A percentile compares a stretch with the other conserved stretches of the same genome.
These are phyloP conservation scores for Sthenelais limicola DNA, from an alignment of 2,888 invertebrate genomes.

Conservation along the genomic window DNA sequence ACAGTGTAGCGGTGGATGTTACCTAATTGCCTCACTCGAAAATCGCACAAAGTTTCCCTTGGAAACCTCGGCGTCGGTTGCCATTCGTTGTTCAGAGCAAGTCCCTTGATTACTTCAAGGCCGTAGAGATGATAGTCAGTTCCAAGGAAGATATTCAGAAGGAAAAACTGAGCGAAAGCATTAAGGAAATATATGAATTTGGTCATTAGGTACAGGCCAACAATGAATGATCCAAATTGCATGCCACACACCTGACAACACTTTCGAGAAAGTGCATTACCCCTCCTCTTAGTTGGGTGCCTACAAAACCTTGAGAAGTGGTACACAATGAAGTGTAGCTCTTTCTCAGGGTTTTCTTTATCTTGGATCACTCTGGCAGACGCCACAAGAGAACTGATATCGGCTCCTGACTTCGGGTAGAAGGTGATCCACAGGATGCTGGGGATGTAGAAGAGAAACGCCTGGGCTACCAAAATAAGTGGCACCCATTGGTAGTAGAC, in stretches of 20 bases:
- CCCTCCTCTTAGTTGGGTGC: slow-evolving; percentile 64
- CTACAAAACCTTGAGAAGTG: slow-evolving; percentile 67
- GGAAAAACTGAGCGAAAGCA: slow-evolving; percentile 72
- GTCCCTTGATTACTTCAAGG: slow-evolving; percentile 66
- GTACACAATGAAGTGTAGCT: slow-evolving; percentile 72
- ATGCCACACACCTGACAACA: slow-evolving; percentile 68
- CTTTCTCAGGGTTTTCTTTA: slow-evolving; percentile 49
- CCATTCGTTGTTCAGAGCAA: slow-evolving; percentile 22
- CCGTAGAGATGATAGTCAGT: slow-evolving; percentile 71
- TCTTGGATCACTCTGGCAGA: slow-evolving; percentile 32
- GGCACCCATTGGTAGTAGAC: slow-evolving; percentile 49
- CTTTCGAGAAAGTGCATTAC: slow-evolving; percentile 64
- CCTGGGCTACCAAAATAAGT: slow-evolving; percentile 40
- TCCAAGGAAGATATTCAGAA: slow-evolving; percentile 73
- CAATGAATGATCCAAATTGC: slow-evolving; percentile 72
- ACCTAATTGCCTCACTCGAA: slow-evolving; percentile 52
- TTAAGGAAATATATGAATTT: slow-evolving; percentile 72
- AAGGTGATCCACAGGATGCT: slow-evolving; percentile 37
- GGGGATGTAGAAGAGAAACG: slow-evolving; percentile 43
- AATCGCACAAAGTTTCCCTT: slow-evolving; percentile 50
- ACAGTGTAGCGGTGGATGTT: slow-evolving; percentile 50
- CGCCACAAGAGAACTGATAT: slow-evolving; percentile 27
- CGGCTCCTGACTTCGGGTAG: slow-evolving; percentile 37
- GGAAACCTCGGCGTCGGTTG: slow-evolving; percentile 42
- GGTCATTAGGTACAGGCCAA: slow-evolving; percentile 72